A percentile compares a stretch with the other conserved stretches of the same genome.
Conservation (phyloP, 2,888 invertebrate species). For the Abrostola triplasia region DNA sequence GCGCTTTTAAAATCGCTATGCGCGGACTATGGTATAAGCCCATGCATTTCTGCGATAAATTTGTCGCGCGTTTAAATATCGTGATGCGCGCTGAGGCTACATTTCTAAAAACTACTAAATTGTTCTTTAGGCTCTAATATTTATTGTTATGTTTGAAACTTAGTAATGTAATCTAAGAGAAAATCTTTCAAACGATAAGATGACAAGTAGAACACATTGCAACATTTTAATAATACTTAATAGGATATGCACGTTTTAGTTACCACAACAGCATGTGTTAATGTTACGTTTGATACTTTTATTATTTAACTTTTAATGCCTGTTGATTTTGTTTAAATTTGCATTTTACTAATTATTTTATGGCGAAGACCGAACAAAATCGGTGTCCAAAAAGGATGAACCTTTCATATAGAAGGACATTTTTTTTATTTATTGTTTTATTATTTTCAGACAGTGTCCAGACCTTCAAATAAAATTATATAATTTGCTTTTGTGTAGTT, state of each 20-base stretch:
- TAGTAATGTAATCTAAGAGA: no score
- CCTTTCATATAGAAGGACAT: not conserved
- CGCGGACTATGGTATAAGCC: no score
- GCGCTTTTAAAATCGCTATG: no score
- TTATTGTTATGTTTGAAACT: no score
- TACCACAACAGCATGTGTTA: not conserved
- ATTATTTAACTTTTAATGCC: not conserved
- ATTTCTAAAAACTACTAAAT: no score
- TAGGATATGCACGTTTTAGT: not conserved
- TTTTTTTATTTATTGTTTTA: slow-evolving; percentile 32
- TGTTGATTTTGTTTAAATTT: not conserved
- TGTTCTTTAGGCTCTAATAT: no score
- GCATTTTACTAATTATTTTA: not conserved
- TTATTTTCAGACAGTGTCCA: slow-evolving; percentile 77
- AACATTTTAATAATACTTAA: no score
- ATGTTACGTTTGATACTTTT: not conserved
- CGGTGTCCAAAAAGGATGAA: not conserved
- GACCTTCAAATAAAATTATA: slow-evolving; percentile 73
- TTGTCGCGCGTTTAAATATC: no score
- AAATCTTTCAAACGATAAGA: no score
- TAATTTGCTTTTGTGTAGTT: slow-evolving; percentile 84
- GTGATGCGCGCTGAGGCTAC: no score
- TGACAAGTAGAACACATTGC: no score
- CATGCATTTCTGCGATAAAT: no score
- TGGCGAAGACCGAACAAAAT: not conserved